Percentiles rank a stretch among this genome's conserved stretches.
phyloP scores from a whole-genome alignment of 2,797 vertebrate genomes.

The Megalops cyprinoides region DNA sequence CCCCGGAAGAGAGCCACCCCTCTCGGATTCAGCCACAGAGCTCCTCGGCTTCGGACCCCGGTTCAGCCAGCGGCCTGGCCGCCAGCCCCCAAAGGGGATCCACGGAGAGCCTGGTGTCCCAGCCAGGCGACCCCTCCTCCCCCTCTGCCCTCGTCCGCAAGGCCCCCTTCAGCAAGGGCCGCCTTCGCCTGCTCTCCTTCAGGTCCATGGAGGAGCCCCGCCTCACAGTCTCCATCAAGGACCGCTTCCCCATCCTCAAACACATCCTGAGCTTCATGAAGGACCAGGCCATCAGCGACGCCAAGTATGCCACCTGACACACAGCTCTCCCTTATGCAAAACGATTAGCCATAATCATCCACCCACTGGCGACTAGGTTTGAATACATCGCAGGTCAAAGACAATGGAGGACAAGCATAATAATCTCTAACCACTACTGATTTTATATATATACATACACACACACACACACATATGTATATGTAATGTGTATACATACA shows the following conservation, averaged over 20 bases:
- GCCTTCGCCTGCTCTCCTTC: conserved; percentile 91
- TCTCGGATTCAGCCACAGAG: conserved; percentile 44
- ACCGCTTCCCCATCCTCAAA: conserved; percentile 87
- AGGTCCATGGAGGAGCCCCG: conserved; percentile 89
- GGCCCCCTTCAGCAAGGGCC: conserved; percentile 82
- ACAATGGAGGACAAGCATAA: too few species aligned
- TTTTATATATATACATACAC: too few species aligned
- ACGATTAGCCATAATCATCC: too few species aligned
- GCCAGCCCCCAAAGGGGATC: conserved; percentile 60
- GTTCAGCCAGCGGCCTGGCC: conserved; percentile 48
- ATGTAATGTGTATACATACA: too few species aligned
- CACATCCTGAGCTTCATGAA: conserved; percentile 89
- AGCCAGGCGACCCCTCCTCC: conserved; percentile 74
- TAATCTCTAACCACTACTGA: too few species aligned
- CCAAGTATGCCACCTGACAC: conserved; percentile 64
- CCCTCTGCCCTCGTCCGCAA: conserved; percentile 82
- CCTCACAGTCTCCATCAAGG: conserved; percentile 81
- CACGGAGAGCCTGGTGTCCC: conserved; percentile 68
- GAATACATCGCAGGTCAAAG: too few species aligned
- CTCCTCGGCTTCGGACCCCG: conserved; percentile 51
- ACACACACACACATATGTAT: too few species aligned
- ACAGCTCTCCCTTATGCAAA: background rate
- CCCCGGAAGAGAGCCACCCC: conserved; percentile 39
- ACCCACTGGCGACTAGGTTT: too few species aligned
- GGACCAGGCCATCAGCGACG: conserved; percentile 86